These are phyloP conservation scores for Megalops atlanticus DNA, from an alignment of 2,113 vertebrate genomes.

Conservation along the genomic window DNA sequence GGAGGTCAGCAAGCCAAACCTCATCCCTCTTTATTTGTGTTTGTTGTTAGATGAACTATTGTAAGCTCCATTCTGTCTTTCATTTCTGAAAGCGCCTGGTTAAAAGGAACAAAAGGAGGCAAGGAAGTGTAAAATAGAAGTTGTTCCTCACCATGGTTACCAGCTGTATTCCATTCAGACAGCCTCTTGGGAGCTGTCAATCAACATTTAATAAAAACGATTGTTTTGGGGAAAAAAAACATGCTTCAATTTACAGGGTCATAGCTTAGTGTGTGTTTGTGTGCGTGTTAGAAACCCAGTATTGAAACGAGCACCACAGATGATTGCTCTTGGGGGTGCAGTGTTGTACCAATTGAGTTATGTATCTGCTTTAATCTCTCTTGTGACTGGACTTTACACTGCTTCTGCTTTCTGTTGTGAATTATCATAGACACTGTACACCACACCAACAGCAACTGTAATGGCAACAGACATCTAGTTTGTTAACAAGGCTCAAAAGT, in stretches of 20 bases:
- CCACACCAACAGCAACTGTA: constrained; percentile 8
- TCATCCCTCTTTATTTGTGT: background rate
- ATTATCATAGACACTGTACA: background rate
- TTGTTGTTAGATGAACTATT: constrained; percentile 4
- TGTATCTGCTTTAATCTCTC: background rate
- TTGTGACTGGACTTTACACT: background rate
- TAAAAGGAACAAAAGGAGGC: constrained; percentile 23
- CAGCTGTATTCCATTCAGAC: constrained; percentile 65
- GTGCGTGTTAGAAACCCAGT: constrained; percentile 4
- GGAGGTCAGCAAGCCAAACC: background rate
- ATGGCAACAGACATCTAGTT: background rate
- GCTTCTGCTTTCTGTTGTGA: background rate
- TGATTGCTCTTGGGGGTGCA: constrained; percentile 7
- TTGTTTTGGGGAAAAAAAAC: constrained; percentile 49
- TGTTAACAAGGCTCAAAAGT: background rate
- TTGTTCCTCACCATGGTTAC: constrained; percentile 63
- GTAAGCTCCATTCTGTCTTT: constrained; percentile 10
- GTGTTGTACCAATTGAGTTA: background rate
- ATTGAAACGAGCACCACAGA: constrained; percentile 6
- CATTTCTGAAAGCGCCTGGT: background rate
- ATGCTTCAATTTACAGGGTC: constrained; percentile 47
- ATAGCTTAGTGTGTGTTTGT: constrained; percentile 31
- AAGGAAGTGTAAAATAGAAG: constrained; percentile 45
- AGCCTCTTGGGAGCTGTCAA: constrained; percentile 69
- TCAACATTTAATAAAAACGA: constrained; percentile 66